Conservation (phyloP, 23 tunicate genomes). For the Trididemnum nubilum region DNA sequence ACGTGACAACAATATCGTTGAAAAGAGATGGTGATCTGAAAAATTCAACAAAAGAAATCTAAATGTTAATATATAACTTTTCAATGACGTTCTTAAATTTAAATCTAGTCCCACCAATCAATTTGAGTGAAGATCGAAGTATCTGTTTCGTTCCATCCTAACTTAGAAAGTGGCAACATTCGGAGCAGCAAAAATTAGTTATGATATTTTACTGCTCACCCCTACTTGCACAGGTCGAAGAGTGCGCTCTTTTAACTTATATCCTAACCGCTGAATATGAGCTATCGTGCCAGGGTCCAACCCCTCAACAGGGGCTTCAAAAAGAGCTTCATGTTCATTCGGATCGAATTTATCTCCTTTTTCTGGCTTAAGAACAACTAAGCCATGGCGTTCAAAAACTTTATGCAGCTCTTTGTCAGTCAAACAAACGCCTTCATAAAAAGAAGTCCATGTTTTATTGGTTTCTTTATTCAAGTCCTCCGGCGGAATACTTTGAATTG, state of each 20-base stretch:
- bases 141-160: no score
- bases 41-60: no score
- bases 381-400: slow-evolving; percentile 87
- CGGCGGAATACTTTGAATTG: slow-evolving; percentile 59
- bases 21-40: no score
- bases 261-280: slow-evolving; percentile 74
- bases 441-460: slow-evolving; percentile 58
- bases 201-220: slow-evolving; percentile 41
- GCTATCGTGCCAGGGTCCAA: slow-evolving; percentile 68
- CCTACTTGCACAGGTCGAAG: slow-evolving; percentile 88
- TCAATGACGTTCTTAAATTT: no score
- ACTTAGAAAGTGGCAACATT: no score
- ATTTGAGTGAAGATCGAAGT: no score
- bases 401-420: slow-evolving; percentile 76
- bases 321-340: slow-evolving; percentile 84
- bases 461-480: slow-evolving; percentile 26
- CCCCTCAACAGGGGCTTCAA: slow-evolving; percentile 64
- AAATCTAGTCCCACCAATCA: no score
- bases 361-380: slow-evolving; percentile 42
- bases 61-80: no score
- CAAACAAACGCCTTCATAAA: slow-evolving; percentile 75
- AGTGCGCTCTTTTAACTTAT: slow-evolving; percentile 74
- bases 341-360: slow-evolving; percentile 92
- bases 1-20: no score
- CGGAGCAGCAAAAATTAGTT: no score